Conservation (phyloP, 2,888 invertebrate species). For the Ectemnius cavifrons region DNA sequence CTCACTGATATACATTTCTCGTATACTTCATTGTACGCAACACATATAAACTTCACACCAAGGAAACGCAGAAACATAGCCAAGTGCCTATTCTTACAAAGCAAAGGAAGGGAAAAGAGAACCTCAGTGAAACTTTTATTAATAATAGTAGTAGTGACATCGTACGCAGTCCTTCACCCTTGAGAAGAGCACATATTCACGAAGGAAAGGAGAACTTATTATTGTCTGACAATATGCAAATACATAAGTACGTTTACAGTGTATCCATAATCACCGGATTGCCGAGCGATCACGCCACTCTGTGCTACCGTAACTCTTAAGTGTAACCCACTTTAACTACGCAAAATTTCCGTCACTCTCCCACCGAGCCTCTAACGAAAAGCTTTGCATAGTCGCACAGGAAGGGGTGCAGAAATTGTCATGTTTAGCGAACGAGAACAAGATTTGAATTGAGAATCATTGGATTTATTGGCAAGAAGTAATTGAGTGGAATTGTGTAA, state of each 20-base stretch:
- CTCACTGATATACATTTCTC: conserved; percentile 35
- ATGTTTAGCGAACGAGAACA: conserved; percentile 2
- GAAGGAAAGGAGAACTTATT: conserved; percentile 55
- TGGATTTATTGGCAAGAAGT: neutral
- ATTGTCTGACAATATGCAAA: conserved; percentile 67
- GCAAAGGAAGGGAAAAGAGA: conserved; percentile 50
- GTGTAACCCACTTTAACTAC: neutral
- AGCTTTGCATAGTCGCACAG: conserved; percentile 3
- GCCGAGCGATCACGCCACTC: conserved; percentile 42
- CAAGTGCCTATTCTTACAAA: conserved; percentile 74
- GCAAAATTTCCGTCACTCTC: neutral
- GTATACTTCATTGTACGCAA: conserved; percentile 51
- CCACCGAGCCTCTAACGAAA: no score
- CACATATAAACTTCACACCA: conserved; percentile 45
- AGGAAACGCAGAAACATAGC: conserved; percentile 70
- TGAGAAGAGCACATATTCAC: conserved; percentile 47
- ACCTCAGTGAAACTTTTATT: conserved; percentile 48
- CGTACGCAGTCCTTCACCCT: conserved; percentile 44
- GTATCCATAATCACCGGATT: conserved; percentile 44
- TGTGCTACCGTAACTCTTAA: neutral
- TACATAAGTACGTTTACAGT: conserved; percentile 52
- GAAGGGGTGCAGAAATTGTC: neutral
- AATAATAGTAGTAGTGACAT: conserved; percentile 42
- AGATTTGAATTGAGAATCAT: no score
- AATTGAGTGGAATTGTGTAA: neutral